A percentile compares a stretch with the other conserved stretches of the same genome.
These are phyloP conservation scores for Ectobius pallidus DNA, from an alignment of 2,888 invertebrate species.

Conservation along the genomic window DNA sequence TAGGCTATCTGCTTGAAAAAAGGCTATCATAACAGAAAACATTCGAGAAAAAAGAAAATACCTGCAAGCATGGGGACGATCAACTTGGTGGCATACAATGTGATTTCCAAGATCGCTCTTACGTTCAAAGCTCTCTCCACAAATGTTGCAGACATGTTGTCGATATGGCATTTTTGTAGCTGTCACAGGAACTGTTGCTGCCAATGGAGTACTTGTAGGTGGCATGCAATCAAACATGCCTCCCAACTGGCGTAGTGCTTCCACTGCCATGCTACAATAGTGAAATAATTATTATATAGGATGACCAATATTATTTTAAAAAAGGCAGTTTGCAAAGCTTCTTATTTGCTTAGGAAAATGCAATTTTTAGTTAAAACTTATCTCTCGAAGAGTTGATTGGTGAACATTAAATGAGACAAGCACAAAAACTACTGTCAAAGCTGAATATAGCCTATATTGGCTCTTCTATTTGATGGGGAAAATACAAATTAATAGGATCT, in stretches of 20 bases:
- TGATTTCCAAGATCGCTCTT: conserved; percentile 38
- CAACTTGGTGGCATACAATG: conserved; percentile 38
- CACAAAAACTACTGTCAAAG: neutral
- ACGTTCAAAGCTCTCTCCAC: conserved; percentile 34
- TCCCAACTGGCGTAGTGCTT: conserved; percentile 56
- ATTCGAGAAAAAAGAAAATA: neutral
- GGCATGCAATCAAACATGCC: conserved; percentile 50
- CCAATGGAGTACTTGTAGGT: neutral
- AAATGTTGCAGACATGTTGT: conserved; percentile 32
- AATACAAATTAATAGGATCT: no score
- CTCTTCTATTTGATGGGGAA: no score
- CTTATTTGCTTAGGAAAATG: no score
- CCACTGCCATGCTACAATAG: conserved; percentile 54
- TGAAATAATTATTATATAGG: neutral
- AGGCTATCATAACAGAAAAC: no score
- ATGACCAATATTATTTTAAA: neutral
- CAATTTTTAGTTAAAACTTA: no score
- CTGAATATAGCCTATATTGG: no score
- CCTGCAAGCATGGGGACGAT: conserved; percentile 47
- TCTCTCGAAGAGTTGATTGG: neutral
- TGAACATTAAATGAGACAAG: neutral
- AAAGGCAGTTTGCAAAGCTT: no score
- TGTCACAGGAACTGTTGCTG: neutral
- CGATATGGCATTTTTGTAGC: neutral
- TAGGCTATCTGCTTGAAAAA: no score